These are phyloP conservation scores for Narcine bancroftii DNA, from an alignment of 2,113 vertebrate genomes.

Conservation along the genomic window DNA sequence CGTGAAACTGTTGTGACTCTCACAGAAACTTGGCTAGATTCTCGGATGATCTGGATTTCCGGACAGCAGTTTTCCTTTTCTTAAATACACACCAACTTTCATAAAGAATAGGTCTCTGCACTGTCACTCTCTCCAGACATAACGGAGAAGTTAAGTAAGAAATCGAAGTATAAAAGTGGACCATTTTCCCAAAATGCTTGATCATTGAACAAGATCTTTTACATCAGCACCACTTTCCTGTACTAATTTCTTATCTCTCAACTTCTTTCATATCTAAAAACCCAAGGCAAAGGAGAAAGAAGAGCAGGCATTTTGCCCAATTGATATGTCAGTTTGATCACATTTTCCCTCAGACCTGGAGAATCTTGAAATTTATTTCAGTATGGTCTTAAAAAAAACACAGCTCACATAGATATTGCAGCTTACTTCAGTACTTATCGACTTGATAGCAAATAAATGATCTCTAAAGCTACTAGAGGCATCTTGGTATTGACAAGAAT, in stretches of 20 bases:
- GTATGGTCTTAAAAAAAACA: neutral
- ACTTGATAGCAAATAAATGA: neutral
- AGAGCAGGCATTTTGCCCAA: neutral
- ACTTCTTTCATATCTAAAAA: no score
- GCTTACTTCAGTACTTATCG: neutral
- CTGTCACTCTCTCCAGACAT: neutral
- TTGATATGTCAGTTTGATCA: neutral
- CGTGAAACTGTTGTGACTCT: no score
- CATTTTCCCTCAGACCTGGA: neutral
- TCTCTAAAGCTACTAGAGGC: neutral
- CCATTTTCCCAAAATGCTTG: no score
- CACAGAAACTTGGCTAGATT: no score
- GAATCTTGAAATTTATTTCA: neutral
- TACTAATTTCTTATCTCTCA: no score
- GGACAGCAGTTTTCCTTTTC: neutral
- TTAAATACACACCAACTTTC: neutral
- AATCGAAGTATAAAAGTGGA: no score
- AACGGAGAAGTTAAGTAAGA: no score
- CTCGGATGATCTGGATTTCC: no score
- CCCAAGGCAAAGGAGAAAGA: no score
- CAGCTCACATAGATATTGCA: neutral
- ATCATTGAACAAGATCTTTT: no score
- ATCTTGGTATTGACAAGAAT: neutral
- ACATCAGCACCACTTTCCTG: no score
- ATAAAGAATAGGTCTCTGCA: neutral